Base-by-base conservation (phyloP, 2,888 invertebrate species). In the Dryocosmus kuriphilus region DNA sequence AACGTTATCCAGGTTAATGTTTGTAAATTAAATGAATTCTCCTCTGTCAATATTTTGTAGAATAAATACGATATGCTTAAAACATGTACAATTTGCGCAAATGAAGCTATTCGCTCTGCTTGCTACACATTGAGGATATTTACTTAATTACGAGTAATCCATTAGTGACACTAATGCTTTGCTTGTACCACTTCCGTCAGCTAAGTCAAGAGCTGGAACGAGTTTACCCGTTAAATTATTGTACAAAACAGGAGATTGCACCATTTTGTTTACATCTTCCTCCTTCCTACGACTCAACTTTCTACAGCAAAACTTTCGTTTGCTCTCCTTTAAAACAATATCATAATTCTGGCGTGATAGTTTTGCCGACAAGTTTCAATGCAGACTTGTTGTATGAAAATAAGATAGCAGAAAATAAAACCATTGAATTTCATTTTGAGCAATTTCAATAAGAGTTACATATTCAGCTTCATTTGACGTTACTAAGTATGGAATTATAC, bases 111-210 rank as follows among this genome's bases (percentile, higher is more conserved):
- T 51, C 63, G 63, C 32, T 51, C 11, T 62, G 62, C 62, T 24
- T 24, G 16, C 65, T 71, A 11, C 27, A 67, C 51, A 51, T 51
- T 67, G 73, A 74, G 78, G 83, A 83, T 88, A 87, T 88, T 88
- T 86, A 86, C 88, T 88, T 87, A 89, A 88, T 88, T 88, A 88
- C 86, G 83, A 87, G 87, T 88, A 89, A 89, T 89, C 88, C 88
- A 86, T 88, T 89, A 88, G 84, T 74, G 82, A 79, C 78, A 41
- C 46, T 71, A 71, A 51, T 71, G 51, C 71, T 41, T 41, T 14
- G 83, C 79, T 75, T 75, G 51, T 76, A 74, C 62, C 73, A 76
- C 60, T 73, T 30, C 62, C n/a, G 60, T 63, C 62, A 75, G 63
- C 76, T 46, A 35, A 63, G 74, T 76, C 62, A 46, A 76, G n/a